Evolutionary conservation across 2,113 vertebrate genomes (phyloP), one percentile per base, ranked within the genome.

Genomic region (Acanthochromis polyacanthus): DNA sequence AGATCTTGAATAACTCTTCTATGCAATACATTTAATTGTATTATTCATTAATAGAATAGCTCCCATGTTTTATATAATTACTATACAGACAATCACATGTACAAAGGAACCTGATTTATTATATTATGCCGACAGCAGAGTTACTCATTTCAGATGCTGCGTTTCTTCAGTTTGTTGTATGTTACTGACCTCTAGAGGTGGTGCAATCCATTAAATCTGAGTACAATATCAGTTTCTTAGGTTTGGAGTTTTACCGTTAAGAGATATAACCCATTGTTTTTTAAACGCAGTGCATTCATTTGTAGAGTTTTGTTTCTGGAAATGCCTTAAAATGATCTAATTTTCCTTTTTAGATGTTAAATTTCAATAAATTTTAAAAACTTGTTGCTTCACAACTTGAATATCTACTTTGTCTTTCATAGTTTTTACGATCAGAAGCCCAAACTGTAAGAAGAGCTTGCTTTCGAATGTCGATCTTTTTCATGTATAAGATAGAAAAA

Each of bases 101-200:
- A 36, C 12, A 28, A 46, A 16, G 46, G 32, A 61, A 43, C 40
- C 46, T 72, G 32, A 40, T 36, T 57, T 55, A 20, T 57, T 3
- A 62, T 57, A 3, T 28, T 59, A 50, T 20, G 19, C 20, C 52
- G 45, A 32, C 32, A 46, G 36, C 36, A 46, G 15, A 62, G 52
- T 28, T 32, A 10, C 30, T 30, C 2, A 30, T 30, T 30, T 30
- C 3, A 48, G 11, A 43, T 7, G 40, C 45, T 64, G 59, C 20
- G 51, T 10, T 52, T 64, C 15, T 40, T 71, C 19, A 10, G 20
- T 70, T 23, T 74, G 38, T 85, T 81, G 40, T 59, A 32, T 46
- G 25, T 64, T 85, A 77, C 86, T 83, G 83, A 73, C 82, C 80
- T 63, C 91, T 88, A 86, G 76, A 62, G 89, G 84, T 9, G 15